Evolutionary conservation across 2,113 vertebrate species (phyloP), one percentile per base, ranked within the genome.

Genomic region (Jaculus jaculus): DNA sequence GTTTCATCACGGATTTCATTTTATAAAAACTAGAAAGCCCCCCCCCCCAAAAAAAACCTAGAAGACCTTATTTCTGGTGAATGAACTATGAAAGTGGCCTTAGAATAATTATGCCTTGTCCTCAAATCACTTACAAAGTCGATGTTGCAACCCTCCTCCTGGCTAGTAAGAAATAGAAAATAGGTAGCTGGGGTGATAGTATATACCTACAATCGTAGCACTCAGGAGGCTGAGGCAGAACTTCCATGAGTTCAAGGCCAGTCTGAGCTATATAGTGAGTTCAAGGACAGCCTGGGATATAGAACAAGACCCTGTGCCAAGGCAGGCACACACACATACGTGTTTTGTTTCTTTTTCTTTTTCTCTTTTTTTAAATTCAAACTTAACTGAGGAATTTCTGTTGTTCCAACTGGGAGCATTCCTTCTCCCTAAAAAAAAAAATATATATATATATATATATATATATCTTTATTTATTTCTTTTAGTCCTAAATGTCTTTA

Each of bases 111-210:
- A 4, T 24, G 79, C 42, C 61, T 90, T 75, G 65, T 74, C 69
- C 72, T 89, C 60, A 92, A 85, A 83, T 61, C 74, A 86, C 79
- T 79, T 63, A 51, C 66, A 78, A 85, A 77, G 51, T 21, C 65
- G 24, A 71, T 18, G n/a, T 65, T 28, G 88, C 69, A 61, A 28
- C 1, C 13, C 26, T 4, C 7, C 23, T 2, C 18, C n/a, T 16
- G 83, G 30, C 54, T 87, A 61, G 21, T 69, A 39, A 94, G 80
- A 82, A 84, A 87, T 3, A 77, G 72, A 79, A 89, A 89, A 71
- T 26, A 54, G 32, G 42, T 5, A 28, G 32, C 66, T 54, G 23
- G 42, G 13, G 17, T n/a, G n/a, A 21, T 18, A 21, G 65, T 18
- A 4, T 30, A 58, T 7, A n/a, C 15, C 34, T 28, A 4, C 3